A percentile compares a stretch with the other conserved stretches of the same genome.
These are phyloP conservation scores for Lichenostomus cassidix DNA, from an alignment of 2,113 vertebrate genomes.

Conservation along the genomic window DNA sequence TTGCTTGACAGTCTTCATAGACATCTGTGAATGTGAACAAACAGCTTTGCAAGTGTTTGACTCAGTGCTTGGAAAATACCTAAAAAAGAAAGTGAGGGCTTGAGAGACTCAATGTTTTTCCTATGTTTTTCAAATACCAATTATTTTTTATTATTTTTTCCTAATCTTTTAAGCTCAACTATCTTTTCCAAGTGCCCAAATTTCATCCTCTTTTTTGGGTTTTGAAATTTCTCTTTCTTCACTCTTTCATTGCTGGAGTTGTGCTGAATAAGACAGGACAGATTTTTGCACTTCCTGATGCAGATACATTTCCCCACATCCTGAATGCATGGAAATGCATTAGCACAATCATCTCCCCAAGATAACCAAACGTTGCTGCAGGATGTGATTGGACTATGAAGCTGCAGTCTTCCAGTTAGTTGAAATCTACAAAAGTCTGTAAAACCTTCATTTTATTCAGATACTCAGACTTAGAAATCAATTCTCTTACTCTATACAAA, in stretches of 20 bases:
- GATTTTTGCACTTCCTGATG: neutral
- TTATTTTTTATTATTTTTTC: neutral
- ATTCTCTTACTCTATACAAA: neutral
- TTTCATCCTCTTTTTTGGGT: neutral
- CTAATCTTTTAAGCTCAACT: neutral
- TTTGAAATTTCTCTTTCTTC: neutral
- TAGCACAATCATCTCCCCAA: neutral
- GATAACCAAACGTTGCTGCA: neutral
- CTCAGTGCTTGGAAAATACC: neutral
- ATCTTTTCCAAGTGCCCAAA: neutral
- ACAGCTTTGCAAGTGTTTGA: neutral
- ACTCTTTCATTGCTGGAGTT: neutral
- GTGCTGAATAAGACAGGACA: neutral
- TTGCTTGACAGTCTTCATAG: neutral
- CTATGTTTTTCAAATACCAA: neutral
- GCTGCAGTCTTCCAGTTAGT: neutral
- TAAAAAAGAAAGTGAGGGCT: neutral
- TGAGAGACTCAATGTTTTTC: neutral
- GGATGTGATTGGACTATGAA: neutral
- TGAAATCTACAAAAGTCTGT: neutral
- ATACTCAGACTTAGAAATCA: neutral
- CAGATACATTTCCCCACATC: too few relatives aligned
- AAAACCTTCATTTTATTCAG: neutral
- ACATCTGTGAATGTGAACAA: neutral
- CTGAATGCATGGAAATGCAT: neutral